Conservation (phyloP, 2,888 invertebrate genomes). For the Trissoscelio sp. region DNA sequence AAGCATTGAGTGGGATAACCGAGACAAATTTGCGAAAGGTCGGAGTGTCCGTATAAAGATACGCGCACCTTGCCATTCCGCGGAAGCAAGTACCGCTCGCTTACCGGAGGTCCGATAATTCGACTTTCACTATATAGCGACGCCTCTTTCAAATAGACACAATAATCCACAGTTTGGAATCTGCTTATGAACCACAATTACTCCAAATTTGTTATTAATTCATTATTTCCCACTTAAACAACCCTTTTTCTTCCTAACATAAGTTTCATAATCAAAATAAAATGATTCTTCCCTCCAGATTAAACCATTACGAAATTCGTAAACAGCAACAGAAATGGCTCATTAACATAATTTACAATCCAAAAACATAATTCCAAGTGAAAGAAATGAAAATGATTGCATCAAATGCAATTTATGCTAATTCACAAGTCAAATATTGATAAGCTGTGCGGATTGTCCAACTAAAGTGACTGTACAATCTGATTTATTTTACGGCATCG, state of each 20-base stretch:
- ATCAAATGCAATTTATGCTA: conserved; percentile 52
- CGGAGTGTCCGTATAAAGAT: conserved; percentile 61
- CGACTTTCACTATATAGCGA: conserved; percentile 71
- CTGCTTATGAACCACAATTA: conserved; percentile 39
- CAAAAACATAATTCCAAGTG: conserved; percentile 18
- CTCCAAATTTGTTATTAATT: too few species aligned
- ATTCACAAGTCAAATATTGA: conserved; percentile 34
- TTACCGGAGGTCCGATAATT: conserved; percentile 71
- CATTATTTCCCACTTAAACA: too few species aligned
- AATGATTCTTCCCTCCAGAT: too few species aligned
- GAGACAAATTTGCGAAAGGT: conserved; percentile 66
- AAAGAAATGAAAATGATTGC: conserved; percentile 48
- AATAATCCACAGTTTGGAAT: conserved; percentile 37
- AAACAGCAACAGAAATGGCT: too few species aligned
- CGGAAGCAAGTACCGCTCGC: conserved; percentile 67
- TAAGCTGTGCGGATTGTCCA: too few species aligned
- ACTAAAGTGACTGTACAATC: too few species aligned
- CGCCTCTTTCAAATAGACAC: conserved; percentile 60
- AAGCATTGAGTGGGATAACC: too few species aligned
- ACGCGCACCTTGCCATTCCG: conserved; percentile 58
- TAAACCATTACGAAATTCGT: conserved; percentile 16
- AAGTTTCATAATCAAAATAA: neutral
- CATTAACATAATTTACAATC: conserved; percentile 48
- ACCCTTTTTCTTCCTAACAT: neutral
- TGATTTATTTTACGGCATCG: conserved; percentile 20